These are phyloP conservation scores for Antheraea assamensis DNA, from an alignment of 2,888 invertebrate genomes.

Conservation along the genomic window DNA sequence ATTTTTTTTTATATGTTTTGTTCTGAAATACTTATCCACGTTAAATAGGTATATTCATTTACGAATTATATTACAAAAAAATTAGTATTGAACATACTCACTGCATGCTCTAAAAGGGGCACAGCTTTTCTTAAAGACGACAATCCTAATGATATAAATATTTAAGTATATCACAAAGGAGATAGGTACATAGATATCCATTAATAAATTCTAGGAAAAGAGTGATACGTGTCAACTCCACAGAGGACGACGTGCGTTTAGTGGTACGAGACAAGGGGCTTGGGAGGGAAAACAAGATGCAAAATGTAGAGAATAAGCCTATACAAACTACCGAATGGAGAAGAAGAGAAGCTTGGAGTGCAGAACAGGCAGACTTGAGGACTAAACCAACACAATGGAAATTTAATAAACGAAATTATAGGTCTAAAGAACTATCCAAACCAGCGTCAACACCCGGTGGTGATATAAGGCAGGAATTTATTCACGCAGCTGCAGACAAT, in stretches of 20 bases:
- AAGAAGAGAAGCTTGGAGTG: conserved; percentile 93
- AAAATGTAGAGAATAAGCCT: conserved; percentile 87
- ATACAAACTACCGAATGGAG: conserved; percentile 90
- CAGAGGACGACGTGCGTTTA: conserved; percentile 88
- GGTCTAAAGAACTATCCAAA: conserved; percentile 77
- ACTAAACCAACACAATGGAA: conserved; percentile 88
- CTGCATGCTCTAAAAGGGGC: conserved; percentile 19
- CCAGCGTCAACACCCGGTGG: conserved; percentile 73
- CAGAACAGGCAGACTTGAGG: conserved; percentile 86
- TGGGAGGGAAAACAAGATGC: conserved; percentile 87
- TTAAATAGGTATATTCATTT: not conserved
- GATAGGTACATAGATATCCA: conserved; percentile 77
- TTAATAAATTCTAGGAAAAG: conserved; percentile 86
- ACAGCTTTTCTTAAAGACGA: conserved; percentile 16
- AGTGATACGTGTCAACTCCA: conserved; percentile 88
- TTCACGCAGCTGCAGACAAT: conserved; percentile 72
- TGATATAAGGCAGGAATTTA: conserved; percentile 74
- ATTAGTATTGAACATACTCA: conserved; percentile 12
- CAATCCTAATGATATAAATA: conserved; percentile 11
- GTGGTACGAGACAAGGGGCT: conserved; percentile 87
- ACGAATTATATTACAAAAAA: conserved; percentile 8
- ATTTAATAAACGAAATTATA: conserved; percentile 85
- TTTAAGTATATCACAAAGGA: conserved; percentile 21
- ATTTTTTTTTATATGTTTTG: not conserved
- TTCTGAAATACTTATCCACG: not conserved